Evolutionary conservation across 1,140 invertebrate species (phyloP).

Genomic region (Hyphantria cunea): DNA sequence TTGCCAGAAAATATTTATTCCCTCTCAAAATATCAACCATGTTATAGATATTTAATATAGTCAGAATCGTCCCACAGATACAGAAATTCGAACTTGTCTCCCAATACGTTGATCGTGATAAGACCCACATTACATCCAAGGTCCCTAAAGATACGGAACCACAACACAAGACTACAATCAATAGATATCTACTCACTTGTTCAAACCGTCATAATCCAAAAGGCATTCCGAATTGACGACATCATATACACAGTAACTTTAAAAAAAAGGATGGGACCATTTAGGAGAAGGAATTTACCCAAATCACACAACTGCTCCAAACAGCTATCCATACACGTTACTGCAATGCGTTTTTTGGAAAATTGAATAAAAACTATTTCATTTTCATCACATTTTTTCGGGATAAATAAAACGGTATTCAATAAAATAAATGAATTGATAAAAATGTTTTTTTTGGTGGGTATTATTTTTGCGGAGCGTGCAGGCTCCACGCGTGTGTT

Average conservation of each 20-base stretch:
- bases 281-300: constrained; percentile 15
- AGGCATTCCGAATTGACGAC: constrained; percentile 42
- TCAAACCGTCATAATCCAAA: constrained; percentile 36
- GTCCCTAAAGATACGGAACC: background rate
- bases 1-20: no score
- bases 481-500: constrained; percentile 40
- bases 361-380: background rate
- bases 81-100: background rate
- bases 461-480: constrained; percentile 32
- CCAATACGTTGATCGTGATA: background rate
- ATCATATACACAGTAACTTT: constrained; percentile 28
- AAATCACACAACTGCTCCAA: constrained; percentile 19
- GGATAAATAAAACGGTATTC: constrained; percentile 1
- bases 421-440: constrained; percentile 13
- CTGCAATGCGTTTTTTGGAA: constrained; percentile 20
- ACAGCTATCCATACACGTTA: constrained; percentile 3
- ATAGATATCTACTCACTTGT: constrained; percentile 35
- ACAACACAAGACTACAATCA: constrained; percentile 27
- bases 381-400: constrained; percentile 1
- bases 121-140: constrained; percentile 4
- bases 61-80: no score
- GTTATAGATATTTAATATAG: no score
- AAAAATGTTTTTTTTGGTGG: constrained; percentile 20
- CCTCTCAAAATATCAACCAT: no score
- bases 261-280: constrained; percentile 25